Conservation (phyloP, 1,140 invertebrate species). For the Ceratosolen fusciceps region DNA sequence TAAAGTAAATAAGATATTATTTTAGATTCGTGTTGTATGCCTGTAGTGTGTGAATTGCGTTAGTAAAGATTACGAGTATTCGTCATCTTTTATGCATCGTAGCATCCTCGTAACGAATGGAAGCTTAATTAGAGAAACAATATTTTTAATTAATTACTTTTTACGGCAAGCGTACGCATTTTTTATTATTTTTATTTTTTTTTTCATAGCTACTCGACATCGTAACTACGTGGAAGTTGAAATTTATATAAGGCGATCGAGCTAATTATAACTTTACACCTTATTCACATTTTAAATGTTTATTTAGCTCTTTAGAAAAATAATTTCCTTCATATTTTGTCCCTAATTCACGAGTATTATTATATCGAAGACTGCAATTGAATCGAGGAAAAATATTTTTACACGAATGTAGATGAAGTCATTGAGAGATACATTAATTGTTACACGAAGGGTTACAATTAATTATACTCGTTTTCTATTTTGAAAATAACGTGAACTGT, state of each 20-base stretch:
- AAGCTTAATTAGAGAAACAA: not conserved
- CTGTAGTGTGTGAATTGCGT: not conserved
- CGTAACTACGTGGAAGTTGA: not conserved
- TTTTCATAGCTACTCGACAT: not conserved
- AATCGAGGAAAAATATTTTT: no score
- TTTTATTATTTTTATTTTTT: not conserved
- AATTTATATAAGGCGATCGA: not conserved
- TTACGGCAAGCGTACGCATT: no score
- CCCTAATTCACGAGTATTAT: not conserved
- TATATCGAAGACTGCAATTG: not conserved
- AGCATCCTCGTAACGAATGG: not conserved
- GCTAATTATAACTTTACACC: not conserved
- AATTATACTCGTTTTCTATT: no score
- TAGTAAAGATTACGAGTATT: not conserved
- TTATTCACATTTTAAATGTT: not conserved
- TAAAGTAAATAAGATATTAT: no score
- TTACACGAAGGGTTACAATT: no score
- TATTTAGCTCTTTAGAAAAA: not conserved
- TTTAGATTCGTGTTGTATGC: no score
- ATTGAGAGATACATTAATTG: no score
- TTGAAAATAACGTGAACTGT: no score
- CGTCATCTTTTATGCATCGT: not conserved
- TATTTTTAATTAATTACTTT: constrained; percentile 5
- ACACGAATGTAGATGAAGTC: no score
- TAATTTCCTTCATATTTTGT: not conserved